Conservation (phyloP, 2,113 vertebrate genomes). For the Carollia perspicillata region DNA sequence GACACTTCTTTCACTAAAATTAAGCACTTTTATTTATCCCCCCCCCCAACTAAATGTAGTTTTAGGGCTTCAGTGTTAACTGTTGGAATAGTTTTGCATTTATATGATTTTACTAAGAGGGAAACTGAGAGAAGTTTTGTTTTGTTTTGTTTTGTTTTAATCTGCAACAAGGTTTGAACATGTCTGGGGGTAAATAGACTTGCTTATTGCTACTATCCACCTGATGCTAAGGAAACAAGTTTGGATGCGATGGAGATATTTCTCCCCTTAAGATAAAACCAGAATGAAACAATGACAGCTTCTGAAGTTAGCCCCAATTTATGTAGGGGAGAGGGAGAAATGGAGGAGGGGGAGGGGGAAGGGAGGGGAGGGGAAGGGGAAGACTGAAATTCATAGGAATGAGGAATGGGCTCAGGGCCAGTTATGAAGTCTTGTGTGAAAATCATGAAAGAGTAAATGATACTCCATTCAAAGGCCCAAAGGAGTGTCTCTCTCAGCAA, state of each 20-base stretch:
- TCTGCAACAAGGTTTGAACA: not conserved
- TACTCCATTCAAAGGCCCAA: not conserved
- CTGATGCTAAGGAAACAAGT: not conserved
- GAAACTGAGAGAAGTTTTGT: not conserved
- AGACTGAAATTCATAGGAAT: not conserved
- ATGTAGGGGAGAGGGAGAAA: not conserved
- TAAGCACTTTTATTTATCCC: not conserved
- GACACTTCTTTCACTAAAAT: not conserved
- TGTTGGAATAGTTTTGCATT: not conserved
- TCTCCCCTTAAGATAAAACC: slow-evolving; percentile 14
- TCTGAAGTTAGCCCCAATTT: not conserved
- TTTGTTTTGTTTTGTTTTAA: not conserved
- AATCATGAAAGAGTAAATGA: not conserved
- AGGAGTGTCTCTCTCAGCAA: not conserved
- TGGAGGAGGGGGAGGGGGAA: fast-evolving
- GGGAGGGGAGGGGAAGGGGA: too few species aligned
- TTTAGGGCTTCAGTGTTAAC: not conserved
- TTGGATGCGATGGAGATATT: not conserved
- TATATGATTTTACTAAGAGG: not conserved
- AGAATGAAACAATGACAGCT: slow-evolving; percentile 39
- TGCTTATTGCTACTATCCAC: slow-evolving; percentile 5
- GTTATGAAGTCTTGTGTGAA: not conserved
- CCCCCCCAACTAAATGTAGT: not conserved
- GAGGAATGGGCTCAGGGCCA: not conserved
- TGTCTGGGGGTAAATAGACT: slow-evolving; percentile 1